These are phyloP conservation scores for Oscheius sp. DNA, from an alignment of 2,888 invertebrate genomes.

Conservation along the genomic window DNA sequence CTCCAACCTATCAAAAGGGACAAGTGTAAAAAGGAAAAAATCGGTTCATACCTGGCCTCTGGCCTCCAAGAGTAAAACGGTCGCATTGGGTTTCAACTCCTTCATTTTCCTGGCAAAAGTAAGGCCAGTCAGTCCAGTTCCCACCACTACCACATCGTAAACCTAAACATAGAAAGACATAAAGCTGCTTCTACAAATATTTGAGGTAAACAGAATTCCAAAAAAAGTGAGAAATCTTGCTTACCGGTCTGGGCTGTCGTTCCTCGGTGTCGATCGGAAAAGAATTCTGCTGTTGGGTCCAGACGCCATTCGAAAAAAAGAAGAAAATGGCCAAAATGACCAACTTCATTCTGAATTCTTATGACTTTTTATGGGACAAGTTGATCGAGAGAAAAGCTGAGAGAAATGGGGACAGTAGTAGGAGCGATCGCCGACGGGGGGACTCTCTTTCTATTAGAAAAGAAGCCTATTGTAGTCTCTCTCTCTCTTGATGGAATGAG, in stretches of 20 bases:
- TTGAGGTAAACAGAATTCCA: background rate
- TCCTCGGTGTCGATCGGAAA: conserved; percentile 14
- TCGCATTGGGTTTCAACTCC: conserved; percentile 31
- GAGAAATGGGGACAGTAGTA: background rate
- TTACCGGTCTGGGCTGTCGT: conserved; percentile 2
- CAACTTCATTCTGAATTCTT: conserved; percentile 2
- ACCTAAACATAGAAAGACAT: conserved; percentile 11
- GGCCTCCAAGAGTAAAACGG: conserved; percentile 43
- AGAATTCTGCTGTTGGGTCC: background rate
- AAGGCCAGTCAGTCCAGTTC: conserved; percentile 31
- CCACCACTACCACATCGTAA: conserved; percentile 38
- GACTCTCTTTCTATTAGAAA: background rate
- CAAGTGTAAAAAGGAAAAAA: background rate
- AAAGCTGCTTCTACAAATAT: background rate
- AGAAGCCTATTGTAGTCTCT: too few relatives aligned
- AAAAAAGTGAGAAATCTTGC: background rate
- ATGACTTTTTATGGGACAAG: too few relatives aligned
- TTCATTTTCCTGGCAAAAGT: conserved; percentile 21
- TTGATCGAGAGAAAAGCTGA: background rate
- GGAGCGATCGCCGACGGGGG: background rate
- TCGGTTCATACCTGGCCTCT: conserved; percentile 37
- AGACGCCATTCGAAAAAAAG: background rate
- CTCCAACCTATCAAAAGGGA: conserved; percentile 35
- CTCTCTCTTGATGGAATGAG: background rate
- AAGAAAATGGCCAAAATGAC: background rate